These are phyloP conservation scores for Catocala sponsa DNA, from an alignment of 2,888 invertebrate genomes.

Conservation along the genomic window DNA sequence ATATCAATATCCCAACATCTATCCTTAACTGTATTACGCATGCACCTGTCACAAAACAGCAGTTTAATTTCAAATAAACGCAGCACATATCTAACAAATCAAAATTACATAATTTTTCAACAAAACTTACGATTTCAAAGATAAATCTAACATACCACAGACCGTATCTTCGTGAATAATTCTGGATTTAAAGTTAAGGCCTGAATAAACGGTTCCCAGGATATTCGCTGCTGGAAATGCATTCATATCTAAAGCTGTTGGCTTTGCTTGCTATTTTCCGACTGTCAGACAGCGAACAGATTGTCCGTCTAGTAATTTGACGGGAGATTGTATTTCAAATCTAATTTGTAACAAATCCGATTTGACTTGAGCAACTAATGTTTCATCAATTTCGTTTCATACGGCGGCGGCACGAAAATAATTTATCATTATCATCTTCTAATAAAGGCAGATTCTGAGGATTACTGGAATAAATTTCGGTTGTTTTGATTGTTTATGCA, in stretches of 20 bases:
- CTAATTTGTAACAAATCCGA: conserved; percentile 22
- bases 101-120: conserved; percentile 11
- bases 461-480: background rate
- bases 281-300: conserved; percentile 27
- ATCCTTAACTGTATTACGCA: no score
- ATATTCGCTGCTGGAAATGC: conserved; percentile 52
- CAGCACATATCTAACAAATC: conserved; percentile 2
- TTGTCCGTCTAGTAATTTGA: conserved; percentile 35
- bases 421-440: conserved; percentile 36
- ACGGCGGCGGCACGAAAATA: conserved; percentile 13
- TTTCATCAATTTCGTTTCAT: conserved; percentile 33
- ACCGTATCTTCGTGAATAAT: conserved; percentile 59
- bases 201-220: conserved; percentile 60
- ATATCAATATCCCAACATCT: no score
- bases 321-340: background rate
- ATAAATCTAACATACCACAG: conserved; percentile 26
- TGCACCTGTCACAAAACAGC: no score
- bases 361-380: conserved; percentile 35
- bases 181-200: conserved; percentile 58
- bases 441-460: conserved; percentile 10
- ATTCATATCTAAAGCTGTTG: conserved; percentile 52
- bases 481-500: conserved; percentile 3
- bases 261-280: conserved; percentile 42
- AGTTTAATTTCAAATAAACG: background rate
- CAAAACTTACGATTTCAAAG: conserved; percentile 34